These are phyloP conservation scores for Pterocles orientalis DNA, from an alignment of 2,113 vertebrate species.

Conservation along the genomic window DNA sequence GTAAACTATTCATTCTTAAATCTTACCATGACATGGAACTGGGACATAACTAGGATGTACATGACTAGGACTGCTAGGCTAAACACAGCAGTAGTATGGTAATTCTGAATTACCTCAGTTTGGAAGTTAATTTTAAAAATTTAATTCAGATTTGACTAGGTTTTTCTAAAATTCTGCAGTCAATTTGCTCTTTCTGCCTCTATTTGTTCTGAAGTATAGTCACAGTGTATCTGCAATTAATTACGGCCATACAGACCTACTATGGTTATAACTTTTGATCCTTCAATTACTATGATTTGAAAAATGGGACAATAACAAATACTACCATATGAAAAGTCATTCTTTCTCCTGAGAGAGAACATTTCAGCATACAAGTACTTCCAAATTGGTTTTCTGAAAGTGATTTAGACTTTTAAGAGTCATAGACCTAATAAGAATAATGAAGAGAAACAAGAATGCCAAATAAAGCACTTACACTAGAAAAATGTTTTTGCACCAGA, in stretches of 20 bases:
- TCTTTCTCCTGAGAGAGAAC: neutral
- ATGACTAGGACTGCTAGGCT: neutral
- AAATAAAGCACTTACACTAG: neutral
- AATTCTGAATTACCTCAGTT: neutral
- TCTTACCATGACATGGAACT: neutral
- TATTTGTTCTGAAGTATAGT: neutral
- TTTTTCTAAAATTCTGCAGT: neutral
- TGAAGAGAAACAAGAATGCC: neutral
- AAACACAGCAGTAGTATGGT: neutral
- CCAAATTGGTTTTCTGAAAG: neutral
- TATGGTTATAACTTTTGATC: neutral
- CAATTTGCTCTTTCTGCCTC: neutral
- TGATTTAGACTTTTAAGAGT: neutral
- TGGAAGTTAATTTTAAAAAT: neutral
- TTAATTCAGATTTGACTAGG: neutral
- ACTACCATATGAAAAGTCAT: neutral
- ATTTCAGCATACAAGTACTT: neutral
- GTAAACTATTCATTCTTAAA: neutral
- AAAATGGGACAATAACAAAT: conserved; percentile 2
- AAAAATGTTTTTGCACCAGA: neutral
- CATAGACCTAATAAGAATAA: neutral
- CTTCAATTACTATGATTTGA: conserved; percentile 11
- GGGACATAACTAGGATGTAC: neutral
- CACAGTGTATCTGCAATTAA: neutral
- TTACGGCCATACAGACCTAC: neutral